Evolutionary conservation across 1,140 invertebrate genomes (phyloP).

Genomic region (Triops cancriformis): DNA sequence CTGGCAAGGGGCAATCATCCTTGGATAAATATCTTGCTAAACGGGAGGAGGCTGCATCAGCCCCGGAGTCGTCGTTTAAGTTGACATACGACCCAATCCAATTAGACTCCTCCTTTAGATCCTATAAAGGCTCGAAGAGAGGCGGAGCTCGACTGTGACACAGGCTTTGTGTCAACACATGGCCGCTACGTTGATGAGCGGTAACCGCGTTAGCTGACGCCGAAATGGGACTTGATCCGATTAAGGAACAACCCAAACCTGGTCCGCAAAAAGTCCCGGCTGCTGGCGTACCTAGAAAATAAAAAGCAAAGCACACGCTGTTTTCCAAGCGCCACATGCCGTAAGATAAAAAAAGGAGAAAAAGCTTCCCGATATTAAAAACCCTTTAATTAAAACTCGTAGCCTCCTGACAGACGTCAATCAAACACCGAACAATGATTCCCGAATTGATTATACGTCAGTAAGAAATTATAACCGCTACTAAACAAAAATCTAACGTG

Average conservation of each 20-base stretch:
- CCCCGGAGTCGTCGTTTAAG: neutral
- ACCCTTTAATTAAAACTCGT: neutral
- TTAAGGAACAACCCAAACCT: constrained; percentile 13
- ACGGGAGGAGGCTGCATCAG: neutral
- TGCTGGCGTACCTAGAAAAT: neutral
- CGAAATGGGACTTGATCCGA: constrained; percentile 9
- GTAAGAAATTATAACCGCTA: neutral
- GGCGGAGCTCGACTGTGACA: constrained; percentile 2
- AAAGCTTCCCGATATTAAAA: neutral
- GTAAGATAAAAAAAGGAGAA: neutral
- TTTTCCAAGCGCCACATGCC: neutral
- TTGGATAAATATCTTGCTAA: constrained; percentile 14
- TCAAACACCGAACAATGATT: neutral
- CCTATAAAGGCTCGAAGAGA: neutral
- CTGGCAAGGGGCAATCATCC: neutral
- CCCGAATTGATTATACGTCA: neutral
- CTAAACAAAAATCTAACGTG: too few species aligned
- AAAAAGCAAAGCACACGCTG: neutral
- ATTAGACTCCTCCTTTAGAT: constrained; percentile 14
- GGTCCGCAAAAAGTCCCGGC: neutral
- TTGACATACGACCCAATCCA: constrained; percentile 13
- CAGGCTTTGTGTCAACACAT: constrained; percentile 13
- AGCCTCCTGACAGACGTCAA: neutral
- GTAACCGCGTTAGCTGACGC: constrained; percentile 12
- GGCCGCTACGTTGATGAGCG: constrained; percentile 11